Evolutionary conservation across 2,888 invertebrate genomes (phyloP).

Genomic region (Aphidius colemani): DNA sequence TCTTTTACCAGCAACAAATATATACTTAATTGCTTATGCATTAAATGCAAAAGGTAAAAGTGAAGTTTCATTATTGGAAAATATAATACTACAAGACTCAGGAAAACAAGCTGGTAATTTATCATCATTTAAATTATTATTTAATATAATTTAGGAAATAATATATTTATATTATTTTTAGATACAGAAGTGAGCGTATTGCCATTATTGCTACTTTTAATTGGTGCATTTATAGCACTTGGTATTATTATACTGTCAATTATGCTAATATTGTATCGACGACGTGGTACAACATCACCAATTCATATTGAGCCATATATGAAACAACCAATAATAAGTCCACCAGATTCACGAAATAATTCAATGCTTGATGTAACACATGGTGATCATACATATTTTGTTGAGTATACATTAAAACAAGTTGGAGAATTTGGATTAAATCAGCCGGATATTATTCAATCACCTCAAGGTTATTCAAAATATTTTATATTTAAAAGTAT

Average conservation of each 20-base stretch:
- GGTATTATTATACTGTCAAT: slow-evolving; percentile 69
- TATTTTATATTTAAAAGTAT: not conserved
- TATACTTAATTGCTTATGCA: slow-evolving; percentile 75
- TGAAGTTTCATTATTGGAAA: slow-evolving; percentile 80
- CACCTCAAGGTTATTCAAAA: slow-evolving; percentile 63
- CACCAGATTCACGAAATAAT: slow-evolving; percentile 61
- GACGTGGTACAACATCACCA: slow-evolving; percentile 62
- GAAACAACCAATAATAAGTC: slow-evolving; percentile 59
- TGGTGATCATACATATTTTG: slow-evolving; percentile 82
- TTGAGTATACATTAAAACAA: slow-evolving; percentile 80
- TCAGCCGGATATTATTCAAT: slow-evolving; percentile 81
- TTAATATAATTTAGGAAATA: not conserved
- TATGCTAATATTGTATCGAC: slow-evolving; percentile 69
- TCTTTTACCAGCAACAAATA: slow-evolving; percentile 63
- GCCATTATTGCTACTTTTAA: slow-evolving; percentile 72
- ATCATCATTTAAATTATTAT: not conserved
- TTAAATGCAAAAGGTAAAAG: slow-evolving; percentile 85
- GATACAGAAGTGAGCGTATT: slow-evolving; percentile 72
- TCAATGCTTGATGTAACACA: slow-evolving; percentile 77
- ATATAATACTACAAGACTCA: slow-evolving; percentile 85
- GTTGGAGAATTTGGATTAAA: slow-evolving; percentile 57
- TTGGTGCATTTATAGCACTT: slow-evolving; percentile 70
- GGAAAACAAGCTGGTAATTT: slow-evolving; percentile 79
- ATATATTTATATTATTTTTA: slow-evolving; percentile 49
- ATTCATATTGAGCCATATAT: slow-evolving; percentile 58